These are phyloP conservation scores for Cebus imitator DNA, from an alignment of 2,113 vertebrate species.

Conservation along the genomic window DNA sequence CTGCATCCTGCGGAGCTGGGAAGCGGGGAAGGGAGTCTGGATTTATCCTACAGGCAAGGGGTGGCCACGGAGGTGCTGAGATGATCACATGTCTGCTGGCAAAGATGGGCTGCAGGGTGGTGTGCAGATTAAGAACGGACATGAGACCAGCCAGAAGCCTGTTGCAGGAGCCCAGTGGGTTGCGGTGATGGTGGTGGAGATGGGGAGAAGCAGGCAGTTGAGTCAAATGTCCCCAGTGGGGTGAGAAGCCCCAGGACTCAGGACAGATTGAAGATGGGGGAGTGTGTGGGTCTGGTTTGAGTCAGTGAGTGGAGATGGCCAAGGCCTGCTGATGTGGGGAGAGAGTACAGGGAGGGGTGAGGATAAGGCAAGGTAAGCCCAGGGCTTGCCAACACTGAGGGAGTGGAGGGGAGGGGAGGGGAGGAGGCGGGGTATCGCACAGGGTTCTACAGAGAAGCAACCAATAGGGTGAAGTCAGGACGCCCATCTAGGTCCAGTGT, in stretches of 20 bases:
- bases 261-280: too few species aligned
- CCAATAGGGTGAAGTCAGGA: background rate
- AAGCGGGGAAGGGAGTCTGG: background rate
- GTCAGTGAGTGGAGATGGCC: background rate
- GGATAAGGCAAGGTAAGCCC: background rate
- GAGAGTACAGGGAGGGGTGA: background rate
- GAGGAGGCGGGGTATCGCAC: background rate
- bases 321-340: background rate
- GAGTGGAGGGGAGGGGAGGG: background rate
- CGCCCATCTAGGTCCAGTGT: background rate
- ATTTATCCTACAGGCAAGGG: background rate
- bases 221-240: rapidly evolving
- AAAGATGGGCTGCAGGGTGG: background rate
- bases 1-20: background rate
- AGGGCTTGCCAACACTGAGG: background rate
- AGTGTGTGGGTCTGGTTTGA: background rate
- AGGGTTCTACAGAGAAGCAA: background rate
- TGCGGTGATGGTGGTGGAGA: rapidly evolving
- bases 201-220: background rate
- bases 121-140: background rate
- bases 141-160: background rate
- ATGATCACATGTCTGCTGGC: background rate
- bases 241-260: background rate
- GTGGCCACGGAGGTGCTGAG: background rate
- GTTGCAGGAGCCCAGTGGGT: background rate